Conservation (phyloP, 2,888 invertebrate genomes). For the Slavum lentiscoides region DNA sequence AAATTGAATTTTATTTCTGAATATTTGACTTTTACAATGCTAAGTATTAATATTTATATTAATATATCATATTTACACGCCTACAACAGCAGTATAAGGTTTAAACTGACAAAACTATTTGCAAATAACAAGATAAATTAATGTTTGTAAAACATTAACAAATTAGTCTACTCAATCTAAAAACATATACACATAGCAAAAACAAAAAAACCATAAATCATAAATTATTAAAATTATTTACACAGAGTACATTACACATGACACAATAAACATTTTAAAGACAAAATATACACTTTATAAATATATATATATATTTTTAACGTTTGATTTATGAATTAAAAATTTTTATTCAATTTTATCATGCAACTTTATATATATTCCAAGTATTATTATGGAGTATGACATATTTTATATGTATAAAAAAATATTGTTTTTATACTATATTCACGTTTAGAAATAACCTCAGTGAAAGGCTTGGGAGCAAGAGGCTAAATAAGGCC, state of each 20-base stretch:
- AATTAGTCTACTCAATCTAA: slow-evolving; percentile 4
- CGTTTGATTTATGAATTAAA: neutral
- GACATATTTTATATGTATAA: too few species aligned
- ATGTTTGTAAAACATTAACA: slow-evolving; percentile 7
- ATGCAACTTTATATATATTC: too few species aligned
- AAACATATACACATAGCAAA: neutral
- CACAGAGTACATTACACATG: neutral
- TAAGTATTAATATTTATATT: neutral
- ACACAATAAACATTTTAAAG: slow-evolving; percentile 4
- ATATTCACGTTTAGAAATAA: too few species aligned
- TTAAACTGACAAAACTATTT: neutral
- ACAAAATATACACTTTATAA: neutral
- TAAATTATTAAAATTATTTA: neutral
- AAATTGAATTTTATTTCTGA: too few species aligned
- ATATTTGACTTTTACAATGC: too few species aligned
- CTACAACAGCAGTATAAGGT: neutral
- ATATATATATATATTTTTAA: neutral
- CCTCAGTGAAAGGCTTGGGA: too few species aligned
- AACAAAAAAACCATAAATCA: slow-evolving; percentile 12
- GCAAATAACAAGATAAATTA: neutral
- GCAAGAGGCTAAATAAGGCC: too few species aligned
- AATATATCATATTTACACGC: neutral
- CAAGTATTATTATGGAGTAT: too few species aligned
- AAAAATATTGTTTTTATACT: too few species aligned
- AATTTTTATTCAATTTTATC: too few species aligned